Base-by-base conservation (phyloP, 2,113 vertebrate genomes). In the Brachypteracias leptosomus region DNA sequence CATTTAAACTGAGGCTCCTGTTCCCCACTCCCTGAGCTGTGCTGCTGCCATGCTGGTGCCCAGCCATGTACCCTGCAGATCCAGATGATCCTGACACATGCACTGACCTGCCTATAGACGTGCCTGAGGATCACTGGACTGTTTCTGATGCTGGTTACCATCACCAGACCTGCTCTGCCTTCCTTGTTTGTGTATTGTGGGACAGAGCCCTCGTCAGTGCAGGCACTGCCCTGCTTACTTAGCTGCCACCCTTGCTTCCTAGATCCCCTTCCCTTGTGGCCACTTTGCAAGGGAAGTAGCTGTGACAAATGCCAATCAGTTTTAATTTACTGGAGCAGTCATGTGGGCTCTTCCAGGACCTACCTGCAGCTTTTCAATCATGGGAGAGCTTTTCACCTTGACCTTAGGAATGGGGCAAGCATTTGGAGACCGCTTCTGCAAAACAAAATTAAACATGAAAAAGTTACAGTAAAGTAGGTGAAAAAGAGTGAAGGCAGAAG, bases 351-450 rank as follows among this genome's bases (percentile, higher is more conserved):
- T n/a, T 42, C 38, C 36, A 71, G 40, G 35, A 90, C 97, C 86
- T 93, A 98, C 98, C 98, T 98, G 98, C 42, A 98, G 97, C 92
- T 98, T 98, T 95, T 98, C 98, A 65, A 98, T 98, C 94, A 98
- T 97, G 94, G 98, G 94, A 1, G 98, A 98, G 79, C 97, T 98
- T 97, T 98, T 98, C 97, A 98, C 94, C 59, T 98, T 98, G 93
- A 98, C 59, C 82, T 97, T 98, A 49, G 97, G 97, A 57, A 96
- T 35, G 29, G 97, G 93, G 70, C 95, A 95, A 35, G 94, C 84
- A 44, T 59, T 97, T 88, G 97, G 95, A 2, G 96, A 94, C 19
- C 68, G 81, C 88, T 98, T 98, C 98, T 98, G 93, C 29, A 92
- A 95, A 93, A 96, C 36, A 87, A 86, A 89, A 86, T 20, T 31